Conservation (phyloP, 2,888 invertebrate genomes). For the Yponomeuta malinellus region DNA sequence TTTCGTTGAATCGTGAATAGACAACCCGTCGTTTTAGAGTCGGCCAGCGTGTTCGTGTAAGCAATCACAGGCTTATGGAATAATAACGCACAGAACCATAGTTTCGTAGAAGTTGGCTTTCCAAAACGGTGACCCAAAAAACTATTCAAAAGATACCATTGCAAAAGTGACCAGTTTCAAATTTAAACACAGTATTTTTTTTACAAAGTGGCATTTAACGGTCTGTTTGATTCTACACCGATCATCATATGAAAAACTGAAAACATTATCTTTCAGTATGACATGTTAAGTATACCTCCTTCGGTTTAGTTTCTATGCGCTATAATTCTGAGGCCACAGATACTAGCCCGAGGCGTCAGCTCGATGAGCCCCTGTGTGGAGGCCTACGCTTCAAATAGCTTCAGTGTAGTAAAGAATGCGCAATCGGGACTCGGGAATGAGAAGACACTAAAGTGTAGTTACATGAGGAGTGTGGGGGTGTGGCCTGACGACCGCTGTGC, state of each 20-base stretch:
- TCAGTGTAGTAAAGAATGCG: constrained; percentile 11
- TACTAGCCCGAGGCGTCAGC: constrained; percentile 63
- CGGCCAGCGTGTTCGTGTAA: constrained; percentile 74
- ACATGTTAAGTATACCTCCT: no score
- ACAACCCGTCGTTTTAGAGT: constrained; percentile 66
- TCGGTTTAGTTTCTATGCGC: background rate
- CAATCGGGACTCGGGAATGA: background rate
- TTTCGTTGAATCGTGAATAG: constrained; percentile 42
- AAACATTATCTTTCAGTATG: no score
- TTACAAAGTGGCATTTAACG: no score
- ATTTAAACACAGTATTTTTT: no score
- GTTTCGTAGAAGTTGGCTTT: background rate
- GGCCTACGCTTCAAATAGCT: constrained; percentile 12
- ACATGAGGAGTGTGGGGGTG: constrained; percentile 14
- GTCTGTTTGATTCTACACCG: no score
- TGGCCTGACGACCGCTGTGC: constrained; percentile 5
- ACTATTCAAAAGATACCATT: no score
- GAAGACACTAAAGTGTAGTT: constrained; percentile 17
- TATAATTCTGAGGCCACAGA: constrained; percentile 30
- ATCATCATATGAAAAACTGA: no score
- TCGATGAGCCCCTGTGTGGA: constrained; percentile 41
- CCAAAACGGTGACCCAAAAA: background rate
- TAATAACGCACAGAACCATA: background rate
- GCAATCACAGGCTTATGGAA: constrained; percentile 41
- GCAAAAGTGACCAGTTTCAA: no score